Percentiles rank a stretch among this genome's conserved stretches.
Evolutionary conservation across 2,888 invertebrate species (phyloP).

Genomic region (Plemyria rubiginata): DNA sequence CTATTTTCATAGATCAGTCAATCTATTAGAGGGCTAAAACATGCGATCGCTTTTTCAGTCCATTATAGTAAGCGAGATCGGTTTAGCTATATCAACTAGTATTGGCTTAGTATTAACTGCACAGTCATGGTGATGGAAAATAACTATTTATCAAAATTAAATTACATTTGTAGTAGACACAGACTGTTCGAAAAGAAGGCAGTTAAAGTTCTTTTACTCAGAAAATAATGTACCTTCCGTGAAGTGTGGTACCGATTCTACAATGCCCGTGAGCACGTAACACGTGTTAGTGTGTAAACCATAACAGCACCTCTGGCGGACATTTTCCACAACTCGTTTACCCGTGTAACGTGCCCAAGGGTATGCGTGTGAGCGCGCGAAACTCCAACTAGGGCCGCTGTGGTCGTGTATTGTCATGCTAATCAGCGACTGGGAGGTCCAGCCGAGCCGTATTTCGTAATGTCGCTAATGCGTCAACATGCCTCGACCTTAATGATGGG

Average conservation of each 20-base stretch:
- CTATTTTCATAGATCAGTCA: neutral
- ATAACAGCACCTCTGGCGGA: neutral
- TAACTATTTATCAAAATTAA: no score
- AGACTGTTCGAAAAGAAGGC: neutral
- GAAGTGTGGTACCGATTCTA: neutral
- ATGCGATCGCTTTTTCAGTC: neutral
- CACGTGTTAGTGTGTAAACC: neutral
- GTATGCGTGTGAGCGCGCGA: constrained; percentile 4
- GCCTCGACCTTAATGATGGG: constrained; percentile 38
- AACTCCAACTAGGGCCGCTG: constrained; percentile 1
- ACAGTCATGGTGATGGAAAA: no score
- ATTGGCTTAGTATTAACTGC: no score
- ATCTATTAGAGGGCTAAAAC: neutral
- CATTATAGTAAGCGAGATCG: neutral
- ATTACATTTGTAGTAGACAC: neutral
- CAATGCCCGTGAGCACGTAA: neutral
- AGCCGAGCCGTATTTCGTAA: constrained; percentile 25
- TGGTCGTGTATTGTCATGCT: constrained; percentile 29
- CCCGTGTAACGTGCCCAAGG: constrained; percentile 1
- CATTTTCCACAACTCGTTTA: neutral
- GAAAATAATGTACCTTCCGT: neutral
- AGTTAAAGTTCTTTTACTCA: neutral
- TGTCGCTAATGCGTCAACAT: constrained; percentile 36
- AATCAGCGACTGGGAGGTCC: constrained; percentile 32
- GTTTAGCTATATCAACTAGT: no score